phyloP scores from a whole-genome alignment of 1,140 invertebrate species.

The Eupristina koningsbergeri region DNA sequence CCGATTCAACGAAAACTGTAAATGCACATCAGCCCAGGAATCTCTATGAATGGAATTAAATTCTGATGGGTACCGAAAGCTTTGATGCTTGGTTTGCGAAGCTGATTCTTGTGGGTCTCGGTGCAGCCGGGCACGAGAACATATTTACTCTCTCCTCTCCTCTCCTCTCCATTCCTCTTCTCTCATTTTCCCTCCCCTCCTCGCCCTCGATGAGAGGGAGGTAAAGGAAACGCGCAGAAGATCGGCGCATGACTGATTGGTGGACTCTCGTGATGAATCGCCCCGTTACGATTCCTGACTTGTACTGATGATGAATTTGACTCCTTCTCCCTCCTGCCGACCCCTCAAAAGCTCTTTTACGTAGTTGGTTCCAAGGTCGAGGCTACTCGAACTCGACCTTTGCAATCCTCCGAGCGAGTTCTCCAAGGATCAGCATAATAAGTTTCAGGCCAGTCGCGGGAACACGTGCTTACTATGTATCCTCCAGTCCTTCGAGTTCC shows the following conservation, averaged over 20 bases:
- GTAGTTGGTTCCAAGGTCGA: not conserved
- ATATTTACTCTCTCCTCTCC: too few relatives aligned
- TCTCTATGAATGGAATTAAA: too few relatives aligned
- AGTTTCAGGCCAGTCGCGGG: conserved; percentile 49
- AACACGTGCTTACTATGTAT: conserved; percentile 30
- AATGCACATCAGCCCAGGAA: too few relatives aligned
- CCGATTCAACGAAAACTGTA: too few relatives aligned
- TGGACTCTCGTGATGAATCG: conserved; percentile 69
- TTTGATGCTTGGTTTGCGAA: too few relatives aligned
- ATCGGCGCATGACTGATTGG: conserved; percentile 69
- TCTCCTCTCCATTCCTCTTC: too few relatives aligned
- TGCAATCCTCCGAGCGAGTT: not conserved
- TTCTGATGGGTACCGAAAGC: too few relatives aligned
- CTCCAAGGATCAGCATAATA: conserved; percentile 53
- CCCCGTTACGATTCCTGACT: conserved; percentile 70
- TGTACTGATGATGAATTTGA: conserved; percentile 70
- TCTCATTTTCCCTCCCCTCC: too few relatives aligned
- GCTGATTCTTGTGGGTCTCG: not conserved
- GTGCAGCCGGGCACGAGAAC: not conserved
- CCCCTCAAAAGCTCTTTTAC: conserved; percentile 42
- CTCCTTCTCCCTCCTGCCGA: conserved; percentile 48
- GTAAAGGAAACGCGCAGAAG: conserved; percentile 55
- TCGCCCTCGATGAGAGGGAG: conserved; percentile 20
- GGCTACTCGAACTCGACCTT: too few relatives aligned
- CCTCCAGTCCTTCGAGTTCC: not conserved